phyloP scores from a whole-genome alignment of 2,888 invertebrate genomes.

The Hypercompe scribonia region DNA sequence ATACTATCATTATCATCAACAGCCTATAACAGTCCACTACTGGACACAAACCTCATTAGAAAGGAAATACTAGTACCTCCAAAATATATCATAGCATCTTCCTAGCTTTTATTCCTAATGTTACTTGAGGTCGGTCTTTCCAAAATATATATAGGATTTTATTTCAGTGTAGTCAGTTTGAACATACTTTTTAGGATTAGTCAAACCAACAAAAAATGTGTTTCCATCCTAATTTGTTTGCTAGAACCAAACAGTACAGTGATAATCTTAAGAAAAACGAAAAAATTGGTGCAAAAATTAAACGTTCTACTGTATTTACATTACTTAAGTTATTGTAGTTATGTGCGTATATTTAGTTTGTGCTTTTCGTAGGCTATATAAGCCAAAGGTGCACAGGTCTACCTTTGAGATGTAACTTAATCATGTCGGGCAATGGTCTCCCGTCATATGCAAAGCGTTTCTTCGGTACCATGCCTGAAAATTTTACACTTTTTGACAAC shows the following conservation, averaged over 20 bases:
- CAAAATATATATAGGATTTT: neutral
- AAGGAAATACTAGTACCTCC: too few relatives aligned
- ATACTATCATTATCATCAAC: too few relatives aligned
- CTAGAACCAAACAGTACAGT: neutral
- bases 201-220: neutral
- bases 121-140: too few relatives aligned
- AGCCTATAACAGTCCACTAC: too few relatives aligned
- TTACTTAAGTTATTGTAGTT: neutral
- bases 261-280: neutral
- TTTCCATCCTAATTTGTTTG: neutral
- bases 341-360: constrained; percentile 15
- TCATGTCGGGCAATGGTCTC: constrained; percentile 76
- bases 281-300: constrained; percentile 1
- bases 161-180: neutral
- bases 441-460: constrained; percentile 81
- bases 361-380: constrained; percentile 31
- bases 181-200: neutral
- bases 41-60: too few relatives aligned
- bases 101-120: too few relatives aligned
- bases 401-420: constrained; percentile 84
- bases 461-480: constrained; percentile 73
- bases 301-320: constrained; percentile 3
- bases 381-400: constrained; percentile 41
- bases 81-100: too few relatives aligned
- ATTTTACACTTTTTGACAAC: constrained; percentile 24